Evolutionary conservation across 2,113 vertebrate species (phyloP).

Genomic region (Psephotus haematonotus): DNA sequence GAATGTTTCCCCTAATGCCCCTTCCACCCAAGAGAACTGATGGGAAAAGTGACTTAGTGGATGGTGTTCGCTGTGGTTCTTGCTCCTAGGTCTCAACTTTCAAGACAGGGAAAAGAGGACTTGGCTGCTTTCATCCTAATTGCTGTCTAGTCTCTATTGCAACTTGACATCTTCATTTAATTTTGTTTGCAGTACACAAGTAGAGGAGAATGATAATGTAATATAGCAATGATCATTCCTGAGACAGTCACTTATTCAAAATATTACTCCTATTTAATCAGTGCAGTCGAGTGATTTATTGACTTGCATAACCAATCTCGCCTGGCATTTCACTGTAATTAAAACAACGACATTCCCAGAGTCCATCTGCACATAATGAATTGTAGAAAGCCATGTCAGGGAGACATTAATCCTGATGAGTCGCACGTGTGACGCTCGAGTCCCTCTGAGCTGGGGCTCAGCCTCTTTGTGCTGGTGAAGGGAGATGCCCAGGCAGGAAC

Average conservation of each 20-base stretch:
- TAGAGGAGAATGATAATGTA: slow-evolving; percentile 61
- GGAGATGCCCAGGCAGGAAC: rapidly evolving
- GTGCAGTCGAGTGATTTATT: slow-evolving; percentile 64
- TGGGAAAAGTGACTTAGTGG: not conserved
- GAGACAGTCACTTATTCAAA: slow-evolving; percentile 65
- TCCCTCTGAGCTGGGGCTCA: not conserved
- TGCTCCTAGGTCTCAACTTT: not conserved
- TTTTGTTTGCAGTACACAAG: slow-evolving; percentile 64
- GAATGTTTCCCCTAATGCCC: not conserved
- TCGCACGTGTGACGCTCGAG: rapidly evolving
- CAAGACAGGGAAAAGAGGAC: not conserved
- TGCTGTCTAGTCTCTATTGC: slow-evolving; percentile 36
- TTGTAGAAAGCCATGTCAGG: not conserved
- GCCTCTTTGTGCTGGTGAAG: rapidly evolving
- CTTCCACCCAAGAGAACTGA: not conserved
- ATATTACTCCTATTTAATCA: slow-evolving; percentile 69
- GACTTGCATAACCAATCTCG: slow-evolving; percentile 54
- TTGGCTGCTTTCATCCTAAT: slow-evolving; percentile 4
- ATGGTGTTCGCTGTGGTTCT: rapidly evolving
- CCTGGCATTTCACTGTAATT: slow-evolving; percentile 39
- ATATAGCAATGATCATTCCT: slow-evolving; percentile 45
- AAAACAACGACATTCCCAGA: not conserved
- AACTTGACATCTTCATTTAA: slow-evolving; percentile 68
- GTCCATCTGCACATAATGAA: slow-evolving; percentile 44
- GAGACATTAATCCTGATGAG: not conserved